Conservation (phyloP, 2,113 vertebrate genomes). For the Glaucidium brasilianum region DNA sequence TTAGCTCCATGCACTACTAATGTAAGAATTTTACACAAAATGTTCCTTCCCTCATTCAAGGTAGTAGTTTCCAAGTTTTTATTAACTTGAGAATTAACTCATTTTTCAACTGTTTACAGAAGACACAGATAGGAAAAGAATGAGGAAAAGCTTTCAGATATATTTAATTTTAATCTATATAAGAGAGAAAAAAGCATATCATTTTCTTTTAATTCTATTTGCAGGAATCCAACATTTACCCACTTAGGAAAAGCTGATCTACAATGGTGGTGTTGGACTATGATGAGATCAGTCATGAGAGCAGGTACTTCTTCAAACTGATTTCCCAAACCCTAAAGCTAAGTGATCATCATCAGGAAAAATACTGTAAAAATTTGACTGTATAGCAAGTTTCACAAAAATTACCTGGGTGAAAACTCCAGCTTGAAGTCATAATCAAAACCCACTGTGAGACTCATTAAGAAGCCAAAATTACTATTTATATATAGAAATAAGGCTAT, state of each 20-base stretch:
- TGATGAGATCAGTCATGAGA: not conserved
- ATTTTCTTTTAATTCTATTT: not conserved
- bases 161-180: not conserved
- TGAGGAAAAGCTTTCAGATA: not conserved
- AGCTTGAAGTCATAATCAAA: not conserved
- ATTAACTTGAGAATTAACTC: not conserved
- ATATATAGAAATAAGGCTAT: not conserved
- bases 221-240: not conserved
- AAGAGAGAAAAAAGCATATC: not conserved
- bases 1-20: not conserved
- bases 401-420: not conserved
- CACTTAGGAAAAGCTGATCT: not conserved
- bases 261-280: not conserved
- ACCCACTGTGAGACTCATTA: not conserved
- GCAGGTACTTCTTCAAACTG: not conserved
- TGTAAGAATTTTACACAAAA: not conserved
- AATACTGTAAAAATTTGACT: not conserved
- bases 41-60: not conserved
- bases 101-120: not conserved
- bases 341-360: not conserved
- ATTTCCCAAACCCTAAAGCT: not conserved
- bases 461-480: not conserved
- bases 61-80: not conserved
- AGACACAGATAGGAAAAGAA: not conserved
- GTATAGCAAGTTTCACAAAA: not conserved